Base-by-base conservation (phyloP, 2,113 vertebrate genomes). In the Hiodon tergisus region DNA sequence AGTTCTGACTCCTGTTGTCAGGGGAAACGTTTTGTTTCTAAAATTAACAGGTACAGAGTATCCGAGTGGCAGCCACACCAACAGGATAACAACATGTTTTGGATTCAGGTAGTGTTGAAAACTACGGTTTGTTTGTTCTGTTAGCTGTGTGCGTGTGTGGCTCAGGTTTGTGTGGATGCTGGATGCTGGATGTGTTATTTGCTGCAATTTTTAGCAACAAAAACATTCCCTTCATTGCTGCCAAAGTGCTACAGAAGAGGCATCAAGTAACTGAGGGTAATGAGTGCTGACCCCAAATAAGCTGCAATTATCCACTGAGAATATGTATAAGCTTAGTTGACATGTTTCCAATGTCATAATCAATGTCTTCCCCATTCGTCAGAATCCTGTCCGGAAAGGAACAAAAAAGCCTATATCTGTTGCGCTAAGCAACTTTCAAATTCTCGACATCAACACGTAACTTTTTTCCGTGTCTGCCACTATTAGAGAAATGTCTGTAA, bases 301-400 rank as follows among this genome's bases (percentile, higher is more conserved):
- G 67, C 54, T 59, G 54, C 51, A 68, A 78, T 65, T 72, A 74
- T 73, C 77, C 48, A 76, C 74, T 47, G 62, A 73, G 79, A 78
- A 80, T 78, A 82, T 78, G 75, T 76, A 80, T 80, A 77, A 78
- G 79, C 55, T n/a, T 16, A 52, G 73, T 67, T 57, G 79, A 80
- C 59, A 53, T 55, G 71, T 76, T 80, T 78, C 69, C 78, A 63
- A 75, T 77, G 69, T 58, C 67, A 53, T 58, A 76, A 83, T 80
- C 75, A 76, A 80, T 83, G 75, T 54, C 13, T 57, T 61, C 54
- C 75, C 66, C 75, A 79, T 80, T 78, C 75, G 78, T 82, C 79
- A 82, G 65, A 67, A 53, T 16, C 57, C 65, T 16, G 78, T 79
- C 78, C 74, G 62, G 58, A 72, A 69, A 63, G 75, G 62, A 72